phyloP scores from a whole-genome alignment of 2,888 invertebrate species.

The Dusona sp. region DNA sequence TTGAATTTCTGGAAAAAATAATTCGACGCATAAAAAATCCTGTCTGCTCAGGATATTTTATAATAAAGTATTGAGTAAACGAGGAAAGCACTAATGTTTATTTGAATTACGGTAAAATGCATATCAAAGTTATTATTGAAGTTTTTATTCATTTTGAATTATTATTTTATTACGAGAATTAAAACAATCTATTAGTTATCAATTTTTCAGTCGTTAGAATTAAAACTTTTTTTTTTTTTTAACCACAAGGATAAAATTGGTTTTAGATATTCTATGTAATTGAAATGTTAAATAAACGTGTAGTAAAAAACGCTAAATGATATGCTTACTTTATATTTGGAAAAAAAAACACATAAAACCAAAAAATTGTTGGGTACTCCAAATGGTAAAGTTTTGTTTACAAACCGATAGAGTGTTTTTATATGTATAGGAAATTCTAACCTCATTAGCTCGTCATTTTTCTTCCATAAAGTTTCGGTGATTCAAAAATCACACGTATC shows the following conservation, averaged over 20 bases:
- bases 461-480: not conserved
- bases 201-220: no score
- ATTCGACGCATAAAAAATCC: not conserved
- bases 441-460: not conserved
- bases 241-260: no score
- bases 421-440: not conserved
- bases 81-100: no score
- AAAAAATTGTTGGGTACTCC: not conserved
- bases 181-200: no score
- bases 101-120: no score
- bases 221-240: no score
- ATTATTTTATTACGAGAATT: no score
- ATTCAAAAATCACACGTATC: not conserved
- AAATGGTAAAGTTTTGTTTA: not conserved
- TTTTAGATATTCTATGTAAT: not conserved
- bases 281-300: no score
- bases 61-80: no score
- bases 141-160: no score
- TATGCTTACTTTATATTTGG: not conserved
- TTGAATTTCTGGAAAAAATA: no score
- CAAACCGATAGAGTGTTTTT: not conserved
- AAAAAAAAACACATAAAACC: not conserved
- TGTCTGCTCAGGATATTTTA: not conserved
- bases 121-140: no score
- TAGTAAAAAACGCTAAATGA: not conserved